phyloP scores from a whole-genome alignment of 2,797 vertebrate species.

The Orientallactaga sibirica region DNA sequence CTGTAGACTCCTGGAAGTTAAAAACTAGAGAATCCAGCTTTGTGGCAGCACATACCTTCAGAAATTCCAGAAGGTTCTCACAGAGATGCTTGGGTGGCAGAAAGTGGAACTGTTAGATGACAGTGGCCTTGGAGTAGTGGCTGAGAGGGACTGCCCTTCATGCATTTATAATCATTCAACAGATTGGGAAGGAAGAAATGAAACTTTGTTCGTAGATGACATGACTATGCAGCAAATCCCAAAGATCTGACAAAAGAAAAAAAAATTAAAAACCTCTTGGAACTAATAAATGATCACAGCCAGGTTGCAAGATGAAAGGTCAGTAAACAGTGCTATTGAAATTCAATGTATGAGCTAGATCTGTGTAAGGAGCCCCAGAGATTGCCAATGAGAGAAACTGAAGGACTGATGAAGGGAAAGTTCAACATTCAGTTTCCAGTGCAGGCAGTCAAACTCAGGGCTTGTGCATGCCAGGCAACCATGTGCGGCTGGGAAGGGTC shows the following conservation, averaged over 20 bases:
- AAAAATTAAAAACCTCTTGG: neutral
- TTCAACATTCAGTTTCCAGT: too few species aligned
- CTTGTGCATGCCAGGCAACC: too few species aligned
- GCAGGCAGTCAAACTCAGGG: too few species aligned
- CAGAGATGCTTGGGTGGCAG: neutral
- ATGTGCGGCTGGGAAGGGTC: neutral
- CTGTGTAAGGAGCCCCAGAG: neutral
- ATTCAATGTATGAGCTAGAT: neutral
- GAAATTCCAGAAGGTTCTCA: neutral
- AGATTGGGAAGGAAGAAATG: neutral
- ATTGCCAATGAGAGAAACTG: neutral
- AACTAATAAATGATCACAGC: neutral
- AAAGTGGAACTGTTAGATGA: neutral
- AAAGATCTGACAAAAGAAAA: neutral
- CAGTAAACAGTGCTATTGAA: neutral
- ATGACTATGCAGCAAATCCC: neutral
- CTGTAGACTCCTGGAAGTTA: neutral
- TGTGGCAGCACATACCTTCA: neutral
- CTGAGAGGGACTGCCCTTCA: too few species aligned
- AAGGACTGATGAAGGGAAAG: neutral
- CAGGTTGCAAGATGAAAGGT: neutral
- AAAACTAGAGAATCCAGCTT: neutral
- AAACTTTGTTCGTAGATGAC: neutral
- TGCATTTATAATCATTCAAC: slow-evolving; percentile 5
- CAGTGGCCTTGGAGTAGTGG: neutral